These are phyloP conservation scores for Cataglyphis rosenhaueri DNA, from an alignment of 2,888 invertebrate species.

Conservation along the genomic window DNA sequence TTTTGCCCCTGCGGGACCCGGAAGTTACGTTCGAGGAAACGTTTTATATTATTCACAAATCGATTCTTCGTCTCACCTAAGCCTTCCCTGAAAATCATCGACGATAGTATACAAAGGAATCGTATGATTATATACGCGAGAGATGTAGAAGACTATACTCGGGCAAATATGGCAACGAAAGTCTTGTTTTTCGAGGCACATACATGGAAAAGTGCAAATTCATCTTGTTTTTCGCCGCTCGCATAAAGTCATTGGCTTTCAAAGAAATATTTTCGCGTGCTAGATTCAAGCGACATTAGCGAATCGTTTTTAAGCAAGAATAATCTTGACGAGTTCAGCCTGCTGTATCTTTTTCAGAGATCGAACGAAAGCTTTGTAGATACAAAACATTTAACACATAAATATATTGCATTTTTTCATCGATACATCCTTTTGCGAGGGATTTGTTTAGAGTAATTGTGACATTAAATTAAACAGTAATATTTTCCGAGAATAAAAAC, in stretches of 20 bases:
- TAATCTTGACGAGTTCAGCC: constrained; percentile 18
- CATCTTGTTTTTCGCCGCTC: constrained; percentile 20
- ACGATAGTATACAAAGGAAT: constrained; percentile 42
- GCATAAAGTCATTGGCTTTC: constrained; percentile 19
- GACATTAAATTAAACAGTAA: background rate
- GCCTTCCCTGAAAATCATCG: constrained; percentile 44
- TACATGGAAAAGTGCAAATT: constrained; percentile 45
- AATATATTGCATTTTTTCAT: constrained; percentile 6
- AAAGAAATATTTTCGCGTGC: constrained; percentile 8
- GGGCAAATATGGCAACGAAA: constrained; percentile 37
- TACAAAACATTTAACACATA: background rate
- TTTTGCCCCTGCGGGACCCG: constrained; percentile 51
- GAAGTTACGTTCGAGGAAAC: constrained; percentile 43
- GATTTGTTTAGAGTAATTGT: background rate
- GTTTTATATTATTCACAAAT: constrained; percentile 53
- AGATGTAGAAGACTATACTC: constrained; percentile 42
- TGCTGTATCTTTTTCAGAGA: background rate
- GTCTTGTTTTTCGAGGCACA: constrained; percentile 47
- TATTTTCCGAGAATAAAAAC: background rate
- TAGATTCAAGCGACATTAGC: constrained; percentile 19
- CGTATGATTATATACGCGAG: constrained; percentile 23
- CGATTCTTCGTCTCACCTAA: constrained; percentile 54
- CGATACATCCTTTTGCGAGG: background rate
- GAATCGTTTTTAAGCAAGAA: background rate
- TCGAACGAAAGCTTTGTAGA: background rate